phyloP scores from a whole-genome alignment of 2,888 invertebrate genomes.

The Agrypnus murinus region DNA sequence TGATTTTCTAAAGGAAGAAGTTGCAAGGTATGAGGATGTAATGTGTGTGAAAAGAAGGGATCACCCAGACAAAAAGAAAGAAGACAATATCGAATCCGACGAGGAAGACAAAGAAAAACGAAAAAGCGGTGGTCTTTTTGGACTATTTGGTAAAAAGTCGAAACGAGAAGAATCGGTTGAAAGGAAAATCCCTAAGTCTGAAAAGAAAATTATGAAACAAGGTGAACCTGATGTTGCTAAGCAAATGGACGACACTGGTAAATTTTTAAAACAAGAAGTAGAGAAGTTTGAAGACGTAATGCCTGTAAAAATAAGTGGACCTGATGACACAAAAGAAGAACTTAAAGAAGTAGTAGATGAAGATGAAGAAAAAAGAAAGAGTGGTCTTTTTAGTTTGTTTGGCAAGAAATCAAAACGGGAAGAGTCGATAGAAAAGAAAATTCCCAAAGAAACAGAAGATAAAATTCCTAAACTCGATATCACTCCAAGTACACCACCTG shows the following conservation, averaged over 20 bases:
- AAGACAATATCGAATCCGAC: slow-evolving; percentile 28
- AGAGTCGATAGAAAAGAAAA: slow-evolving; percentile 4
- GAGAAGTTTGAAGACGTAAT: neutral
- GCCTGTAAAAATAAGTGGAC: neutral
- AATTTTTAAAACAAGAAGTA: slow-evolving; percentile 62
- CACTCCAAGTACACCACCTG: no score
- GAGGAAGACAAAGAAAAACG: slow-evolving; percentile 32
- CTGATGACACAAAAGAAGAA: no score
- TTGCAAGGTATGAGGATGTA: slow-evolving; percentile 27
- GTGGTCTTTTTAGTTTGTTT: no score
- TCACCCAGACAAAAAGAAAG: slow-evolving; percentile 28
- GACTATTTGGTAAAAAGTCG: slow-evolving; percentile 48
- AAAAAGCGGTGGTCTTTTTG: slow-evolving; percentile 44
- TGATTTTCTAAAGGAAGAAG: slow-evolving; percentile 39
- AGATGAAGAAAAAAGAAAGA: slow-evolving; percentile 18
- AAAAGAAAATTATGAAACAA: slow-evolving; percentile 3
- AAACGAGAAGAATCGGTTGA: slow-evolving; percentile 53
- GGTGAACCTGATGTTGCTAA: slow-evolving; percentile 40
- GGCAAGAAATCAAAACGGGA: no score
- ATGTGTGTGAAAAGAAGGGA: neutral
- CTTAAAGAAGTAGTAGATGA: neutral
- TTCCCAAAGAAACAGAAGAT: no score
- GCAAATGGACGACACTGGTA: slow-evolving; percentile 61
- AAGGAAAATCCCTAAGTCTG: slow-evolving; percentile 43
- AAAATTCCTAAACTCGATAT: no score